Evolutionary conservation across 2,888 invertebrate species (phyloP), one percentile per base, ranked within the genome.

Genomic region (Dicyrtoma fusca): DNA sequence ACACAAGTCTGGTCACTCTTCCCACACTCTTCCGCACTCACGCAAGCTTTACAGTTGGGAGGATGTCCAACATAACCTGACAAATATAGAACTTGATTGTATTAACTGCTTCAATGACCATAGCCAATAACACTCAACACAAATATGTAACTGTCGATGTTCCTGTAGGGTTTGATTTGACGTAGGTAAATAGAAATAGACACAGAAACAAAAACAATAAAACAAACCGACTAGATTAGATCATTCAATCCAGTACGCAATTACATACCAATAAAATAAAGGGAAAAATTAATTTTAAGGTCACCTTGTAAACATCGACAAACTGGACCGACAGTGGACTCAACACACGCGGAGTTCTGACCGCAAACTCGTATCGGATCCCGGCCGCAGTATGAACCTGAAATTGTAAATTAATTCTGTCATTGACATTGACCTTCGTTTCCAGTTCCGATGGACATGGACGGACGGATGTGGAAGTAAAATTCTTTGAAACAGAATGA

Each of bases 301-400:
- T 42, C 42, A 69, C 64, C 74, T 44, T 71, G 74, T 11, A 74
- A 51, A 25, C 72, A 75, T 23, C 74, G 42, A 64, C 78, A 78
- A 14, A 79, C 76, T 0, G 78, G 79, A 4, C 80, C 80, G 2
- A 80, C 78, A 0, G 80, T 80, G 1, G 77, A 77, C 62, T 80
- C 80, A 25, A 80, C 76, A 25, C 80, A 80, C 65, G 76, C 78
- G 1, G 78, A 76, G 71, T 80, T 80, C 65, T 79, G 79, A 14
- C 80, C 80, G 71, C 80, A 80, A 1, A 80, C 78, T 3, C 80
- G 72, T 68, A 78, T 79, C 1, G 80, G 80, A 74, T 80, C 80
- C 21, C 80, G 53, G 10, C 80, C 80, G 49, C 80, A 80, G 61
- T 80, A 80, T 13, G 78, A 78, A 26, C 80, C 77, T 77, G 26